Conservation (phyloP, 2,888 invertebrate species). For the Drosophila gaucha region DNA sequence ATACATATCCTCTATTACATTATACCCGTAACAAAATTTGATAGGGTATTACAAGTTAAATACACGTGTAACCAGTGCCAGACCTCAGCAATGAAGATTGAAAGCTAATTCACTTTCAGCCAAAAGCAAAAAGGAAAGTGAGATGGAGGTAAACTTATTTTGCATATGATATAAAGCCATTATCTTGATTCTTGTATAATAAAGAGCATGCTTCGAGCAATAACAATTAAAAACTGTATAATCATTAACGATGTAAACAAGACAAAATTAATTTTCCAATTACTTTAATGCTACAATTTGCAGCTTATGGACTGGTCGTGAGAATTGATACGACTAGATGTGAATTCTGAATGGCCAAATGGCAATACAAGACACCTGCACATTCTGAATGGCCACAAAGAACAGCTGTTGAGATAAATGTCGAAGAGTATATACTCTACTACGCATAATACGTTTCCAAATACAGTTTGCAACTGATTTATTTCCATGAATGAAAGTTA, state of each 20-base stretch:
- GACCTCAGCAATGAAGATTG: slow-evolving; percentile 9
- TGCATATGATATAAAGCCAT: neutral
- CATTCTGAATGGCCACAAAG: slow-evolving; percentile 6
- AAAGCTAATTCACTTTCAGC: slow-evolving; percentile 29
- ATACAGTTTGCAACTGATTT: neutral
- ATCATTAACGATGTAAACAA: slow-evolving; percentile 20
- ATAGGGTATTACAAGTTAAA: neutral
- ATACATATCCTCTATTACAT: neutral
- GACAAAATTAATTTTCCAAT: neutral
- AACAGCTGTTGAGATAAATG: neutral
- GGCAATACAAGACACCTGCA: slow-evolving; percentile 70
- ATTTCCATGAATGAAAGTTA: too few relatives aligned
- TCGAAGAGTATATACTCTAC: neutral
- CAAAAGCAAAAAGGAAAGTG: slow-evolving; percentile 14
- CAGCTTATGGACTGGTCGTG: slow-evolving; percentile 34
- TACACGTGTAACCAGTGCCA: neutral
- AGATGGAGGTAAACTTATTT: neutral
- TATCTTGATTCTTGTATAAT: slow-evolving; percentile 8
- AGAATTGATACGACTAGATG: slow-evolving; percentile 35
- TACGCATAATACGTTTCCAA: neutral
- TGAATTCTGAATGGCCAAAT: slow-evolving; percentile 40
- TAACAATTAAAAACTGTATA: neutral
- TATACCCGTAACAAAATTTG: neutral
- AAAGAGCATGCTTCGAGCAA: slow-evolving; percentile 2
- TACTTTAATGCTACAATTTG: slow-evolving; percentile 29